Evolutionary conservation across 2,113 vertebrate genomes (phyloP).

Genomic region (Podiceps cristatus): DNA sequence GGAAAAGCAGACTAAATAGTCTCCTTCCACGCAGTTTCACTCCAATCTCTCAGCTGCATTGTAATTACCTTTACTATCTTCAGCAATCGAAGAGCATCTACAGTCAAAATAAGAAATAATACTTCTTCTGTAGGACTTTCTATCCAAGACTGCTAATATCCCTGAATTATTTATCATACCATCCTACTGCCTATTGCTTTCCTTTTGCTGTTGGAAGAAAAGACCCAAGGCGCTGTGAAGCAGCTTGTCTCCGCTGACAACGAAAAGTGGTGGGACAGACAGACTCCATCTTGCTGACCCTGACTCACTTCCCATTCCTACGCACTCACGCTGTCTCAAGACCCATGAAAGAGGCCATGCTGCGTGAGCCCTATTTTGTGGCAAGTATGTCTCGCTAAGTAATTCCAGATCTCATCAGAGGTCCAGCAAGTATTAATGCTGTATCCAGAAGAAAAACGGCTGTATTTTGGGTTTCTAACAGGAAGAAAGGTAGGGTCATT

Average conservation of each 20-base stretch:
- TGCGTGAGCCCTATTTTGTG: neutral
- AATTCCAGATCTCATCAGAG: neutral
- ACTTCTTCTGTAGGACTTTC: neutral
- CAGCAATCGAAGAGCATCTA: neutral
- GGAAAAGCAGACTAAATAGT: neutral
- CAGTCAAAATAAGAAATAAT: conserved; percentile 8
- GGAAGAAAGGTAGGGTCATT: neutral
- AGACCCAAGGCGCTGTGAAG: neutral
- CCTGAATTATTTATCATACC: neutral
- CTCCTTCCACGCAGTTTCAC: neutral
- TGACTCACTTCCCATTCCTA: neutral
- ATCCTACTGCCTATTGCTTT: neutral
- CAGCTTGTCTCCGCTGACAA: neutral
- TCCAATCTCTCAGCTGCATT: neutral
- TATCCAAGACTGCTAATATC: neutral
- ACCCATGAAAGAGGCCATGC: neutral
- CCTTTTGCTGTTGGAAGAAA: neutral
- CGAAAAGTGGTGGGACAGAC: neutral
- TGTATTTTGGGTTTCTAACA: neutral
- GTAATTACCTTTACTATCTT: neutral
- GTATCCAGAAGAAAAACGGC: neutral
- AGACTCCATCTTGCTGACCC: neutral
- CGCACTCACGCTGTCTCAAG: rapidly evolving
- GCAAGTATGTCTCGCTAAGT: neutral
- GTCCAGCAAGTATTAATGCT: neutral